Evolutionary conservation across 2,797 vertebrate species (phyloP).

Genomic region (Melanotaenia boesemani): DNA sequence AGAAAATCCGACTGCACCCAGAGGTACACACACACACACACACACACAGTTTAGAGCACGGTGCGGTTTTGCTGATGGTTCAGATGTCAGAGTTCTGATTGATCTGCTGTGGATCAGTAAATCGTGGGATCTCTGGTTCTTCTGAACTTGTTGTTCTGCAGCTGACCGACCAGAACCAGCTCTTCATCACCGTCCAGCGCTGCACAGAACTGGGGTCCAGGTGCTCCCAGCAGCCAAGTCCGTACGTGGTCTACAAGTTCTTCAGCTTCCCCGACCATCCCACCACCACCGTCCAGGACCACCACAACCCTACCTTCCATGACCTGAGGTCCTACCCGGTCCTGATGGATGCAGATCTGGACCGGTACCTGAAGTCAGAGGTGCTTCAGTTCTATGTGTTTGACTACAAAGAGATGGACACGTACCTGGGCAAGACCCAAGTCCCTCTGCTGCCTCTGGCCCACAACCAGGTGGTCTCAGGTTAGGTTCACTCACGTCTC

Average conservation of each 20-base stretch:
- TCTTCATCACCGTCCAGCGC: constrained; percentile 82
- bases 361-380: constrained; percentile 86
- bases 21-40: constrained; percentile 56
- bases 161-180: constrained; percentile 81
- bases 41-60: not conserved
- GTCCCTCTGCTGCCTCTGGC: constrained; percentile 87
- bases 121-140: not conserved
- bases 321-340: constrained; percentile 85
- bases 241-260: constrained; percentile 92
- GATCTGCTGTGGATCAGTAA: too few relatives aligned
- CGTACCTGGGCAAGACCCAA: constrained; percentile 87
- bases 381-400: constrained; percentile 88
- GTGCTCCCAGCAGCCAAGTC: constrained; percentile 77
- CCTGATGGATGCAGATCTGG: constrained; percentile 82
- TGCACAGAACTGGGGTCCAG: constrained; percentile 82
- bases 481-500: constrained; percentile 67
- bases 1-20: constrained; percentile 84
- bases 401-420: constrained; percentile 83
- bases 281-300: constrained; percentile 82
- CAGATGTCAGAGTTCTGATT: too few relatives aligned
- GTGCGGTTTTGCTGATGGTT: not conserved
- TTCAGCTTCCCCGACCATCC: constrained; percentile 89
- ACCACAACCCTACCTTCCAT: constrained; percentile 84
- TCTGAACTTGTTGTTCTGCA: constrained; percentile 7
- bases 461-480: constrained; percentile 83